A percentile compares a stretch with the other conserved stretches of the same genome.
phyloP scores from a whole-genome alignment of 2,113 vertebrate genomes.

The Cromileptes altivelis region DNA sequence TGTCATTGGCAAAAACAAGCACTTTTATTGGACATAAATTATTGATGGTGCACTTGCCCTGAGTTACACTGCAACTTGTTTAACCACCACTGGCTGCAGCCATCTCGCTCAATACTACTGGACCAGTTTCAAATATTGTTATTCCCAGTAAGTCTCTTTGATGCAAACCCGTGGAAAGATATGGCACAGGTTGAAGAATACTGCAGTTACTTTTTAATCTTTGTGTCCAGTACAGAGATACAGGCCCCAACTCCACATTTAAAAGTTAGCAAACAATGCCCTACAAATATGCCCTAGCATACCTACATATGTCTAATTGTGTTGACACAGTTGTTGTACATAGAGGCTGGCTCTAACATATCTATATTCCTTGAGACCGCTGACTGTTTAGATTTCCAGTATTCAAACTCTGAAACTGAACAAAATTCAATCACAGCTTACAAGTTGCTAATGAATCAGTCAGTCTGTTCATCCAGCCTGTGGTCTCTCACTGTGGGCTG shows the following conservation, averaged over 20 bases:
- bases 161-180: too few relatives aligned
- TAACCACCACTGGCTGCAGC: too few relatives aligned
- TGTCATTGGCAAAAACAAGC: too few relatives aligned
- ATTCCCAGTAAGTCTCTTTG: too few relatives aligned
- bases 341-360: neutral
- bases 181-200: too few relatives aligned
- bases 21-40: too few relatives aligned
- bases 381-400: neutral
- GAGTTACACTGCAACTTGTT: too few relatives aligned
- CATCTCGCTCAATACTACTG: too few relatives aligned
- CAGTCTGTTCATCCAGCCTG: neutral
- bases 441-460: too few relatives aligned
- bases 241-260: neutral
- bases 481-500: neutral
- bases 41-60: too few relatives aligned
- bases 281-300: neutral
- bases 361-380: neutral
- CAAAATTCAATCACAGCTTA: neutral
- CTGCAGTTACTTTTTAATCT: neutral
- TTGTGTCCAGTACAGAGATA: neutral
- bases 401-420: neutral
- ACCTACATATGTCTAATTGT: neutral
- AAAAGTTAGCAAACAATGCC: neutral
- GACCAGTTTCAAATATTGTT: too few relatives aligned
- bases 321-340: neutral